Conservation (phyloP, 1,140 invertebrate genomes). For the Nephotettix cincticeps region DNA sequence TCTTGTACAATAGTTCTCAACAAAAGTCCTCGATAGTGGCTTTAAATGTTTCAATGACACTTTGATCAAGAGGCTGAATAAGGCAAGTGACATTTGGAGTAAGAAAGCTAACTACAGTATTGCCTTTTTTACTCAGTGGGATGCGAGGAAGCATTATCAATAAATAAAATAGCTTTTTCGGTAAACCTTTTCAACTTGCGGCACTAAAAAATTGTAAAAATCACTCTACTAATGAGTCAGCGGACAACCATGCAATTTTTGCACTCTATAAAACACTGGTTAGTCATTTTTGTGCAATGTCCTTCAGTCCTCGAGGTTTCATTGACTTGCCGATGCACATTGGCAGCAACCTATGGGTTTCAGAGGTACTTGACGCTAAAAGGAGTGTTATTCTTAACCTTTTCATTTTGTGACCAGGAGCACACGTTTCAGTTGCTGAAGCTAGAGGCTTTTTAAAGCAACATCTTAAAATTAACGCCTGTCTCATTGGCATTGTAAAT, state of each 20-base stretch:
- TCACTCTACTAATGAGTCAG: constrained; percentile 41
- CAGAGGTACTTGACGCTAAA: constrained; percentile 36
- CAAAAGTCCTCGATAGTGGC: constrained; percentile 32
- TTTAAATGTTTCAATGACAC: constrained; percentile 42
- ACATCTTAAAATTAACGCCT: constrained; percentile 30
- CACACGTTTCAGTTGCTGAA: constrained; percentile 11
- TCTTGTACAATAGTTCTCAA: constrained; percentile 13
- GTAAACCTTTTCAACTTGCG: constrained; percentile 37
- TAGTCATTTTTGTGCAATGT: constrained; percentile 28
- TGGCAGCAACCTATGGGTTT: constrained; percentile 36
- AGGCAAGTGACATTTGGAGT: constrained; percentile 49
- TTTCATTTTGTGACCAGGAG: constrained; percentile 32
- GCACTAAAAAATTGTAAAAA: constrained; percentile 42
- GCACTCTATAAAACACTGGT: constrained; percentile 37
- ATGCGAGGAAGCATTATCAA: constrained; percentile 44
- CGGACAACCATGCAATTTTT: constrained; percentile 39
- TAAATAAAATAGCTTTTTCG: constrained; percentile 39
- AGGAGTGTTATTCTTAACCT: constrained; percentile 32
- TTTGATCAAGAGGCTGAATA: too few species aligned
- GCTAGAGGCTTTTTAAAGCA: constrained; percentile 22
- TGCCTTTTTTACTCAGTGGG: constrained; percentile 31
- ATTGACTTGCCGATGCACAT: constrained; percentile 38
- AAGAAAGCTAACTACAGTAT: constrained; percentile 49
- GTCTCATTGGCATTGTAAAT: constrained; percentile 37
- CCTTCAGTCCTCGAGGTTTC: constrained; percentile 39